A percentile compares a stretch with the other conserved stretches of the same genome.
Evolutionary conservation across 2,797 vertebrate genomes (phyloP).

Genomic region (Myripristis jacobus): DNA sequence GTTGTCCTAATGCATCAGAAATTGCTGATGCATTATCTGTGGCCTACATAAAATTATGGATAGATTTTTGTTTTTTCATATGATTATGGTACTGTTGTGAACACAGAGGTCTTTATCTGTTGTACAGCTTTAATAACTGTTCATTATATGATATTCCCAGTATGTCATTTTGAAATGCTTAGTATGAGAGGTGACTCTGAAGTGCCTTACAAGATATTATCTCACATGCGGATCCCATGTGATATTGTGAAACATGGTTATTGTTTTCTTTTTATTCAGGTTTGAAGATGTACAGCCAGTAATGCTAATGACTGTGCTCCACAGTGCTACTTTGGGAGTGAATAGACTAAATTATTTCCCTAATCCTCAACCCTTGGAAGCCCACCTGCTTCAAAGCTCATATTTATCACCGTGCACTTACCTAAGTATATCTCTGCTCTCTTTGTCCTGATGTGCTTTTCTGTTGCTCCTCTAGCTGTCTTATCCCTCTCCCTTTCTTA

Average conservation of each 20-base stretch:
- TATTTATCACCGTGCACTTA: slow-evolving; percentile 36
- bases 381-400: not conserved
- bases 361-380: slow-evolving; percentile 4
- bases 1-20: no score
- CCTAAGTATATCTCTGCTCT: not conserved
- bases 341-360: slow-evolving; percentile 18
- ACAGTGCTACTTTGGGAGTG: not conserved
- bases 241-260: not conserved
- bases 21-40: no score
- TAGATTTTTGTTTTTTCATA: not conserved
- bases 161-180: slow-evolving; percentile 5
- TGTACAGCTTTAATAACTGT: slow-evolving; percentile 23
- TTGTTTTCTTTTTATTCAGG: not conserved
- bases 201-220: slow-evolving; percentile 59
- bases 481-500: slow-evolving; percentile 1
- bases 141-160: not conserved
- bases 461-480: not conserved
- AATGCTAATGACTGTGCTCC: not conserved
- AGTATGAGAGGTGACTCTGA: slow-evolving; percentile 19
- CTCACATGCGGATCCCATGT: not conserved
- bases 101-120: not conserved
- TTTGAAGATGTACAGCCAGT: not conserved
- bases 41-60: not conserved
- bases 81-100: not conserved
- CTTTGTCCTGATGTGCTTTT: slow-evolving; percentile 3